A percentile compares a stretch with the other conserved stretches of the same genome.
Conservation (phyloP, 2,113 vertebrate genomes). For the Polyodon spathula region DNA sequence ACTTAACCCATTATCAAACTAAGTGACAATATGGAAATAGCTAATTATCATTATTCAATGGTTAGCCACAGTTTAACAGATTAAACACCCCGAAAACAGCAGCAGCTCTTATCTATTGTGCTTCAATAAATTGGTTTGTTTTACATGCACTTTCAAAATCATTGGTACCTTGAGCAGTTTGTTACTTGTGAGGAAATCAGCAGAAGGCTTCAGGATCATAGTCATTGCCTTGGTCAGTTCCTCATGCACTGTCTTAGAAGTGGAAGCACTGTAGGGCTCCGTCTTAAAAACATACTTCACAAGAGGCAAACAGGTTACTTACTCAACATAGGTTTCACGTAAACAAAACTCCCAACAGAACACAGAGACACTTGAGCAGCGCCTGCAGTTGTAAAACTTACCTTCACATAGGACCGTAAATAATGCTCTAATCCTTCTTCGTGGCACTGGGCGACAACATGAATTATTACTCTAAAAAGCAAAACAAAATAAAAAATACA, state of each 20-base stretch:
- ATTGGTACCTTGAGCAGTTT: slow-evolving; percentile 96
- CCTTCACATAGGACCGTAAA: slow-evolving; percentile 93
- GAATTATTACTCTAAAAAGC: slow-evolving; percentile 85
- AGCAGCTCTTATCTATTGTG: not conserved
- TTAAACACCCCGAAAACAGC: not conserved
- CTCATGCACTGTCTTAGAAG: slow-evolving; percentile 80
- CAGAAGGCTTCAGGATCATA: slow-evolving; percentile 89
- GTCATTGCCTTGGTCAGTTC: slow-evolving; percentile 95
- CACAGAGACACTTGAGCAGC: too few species aligned
- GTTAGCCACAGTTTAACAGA: too few species aligned
- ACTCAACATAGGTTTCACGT: not conserved
- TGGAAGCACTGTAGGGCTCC: slow-evolving; percentile 71
- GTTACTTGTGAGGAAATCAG: slow-evolving; percentile 96
- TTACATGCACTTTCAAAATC: not conserved
- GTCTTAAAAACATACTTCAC: slow-evolving; percentile 85
- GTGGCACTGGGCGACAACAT: slow-evolving; percentile 92
- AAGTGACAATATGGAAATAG: too few species aligned
- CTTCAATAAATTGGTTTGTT: not conserved
- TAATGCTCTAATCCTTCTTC: slow-evolving; percentile 93
- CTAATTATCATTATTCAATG: too few species aligned
- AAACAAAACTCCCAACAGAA: not conserved
- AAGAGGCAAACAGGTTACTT: slow-evolving; percentile 16
- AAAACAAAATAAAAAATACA: not conserved
- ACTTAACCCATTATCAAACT: too few species aligned
- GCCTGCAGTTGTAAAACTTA: slow-evolving; percentile 32